phyloP scores from a whole-genome alignment of 2,113 vertebrate genomes.

The Myotis yumanensis region DNA sequence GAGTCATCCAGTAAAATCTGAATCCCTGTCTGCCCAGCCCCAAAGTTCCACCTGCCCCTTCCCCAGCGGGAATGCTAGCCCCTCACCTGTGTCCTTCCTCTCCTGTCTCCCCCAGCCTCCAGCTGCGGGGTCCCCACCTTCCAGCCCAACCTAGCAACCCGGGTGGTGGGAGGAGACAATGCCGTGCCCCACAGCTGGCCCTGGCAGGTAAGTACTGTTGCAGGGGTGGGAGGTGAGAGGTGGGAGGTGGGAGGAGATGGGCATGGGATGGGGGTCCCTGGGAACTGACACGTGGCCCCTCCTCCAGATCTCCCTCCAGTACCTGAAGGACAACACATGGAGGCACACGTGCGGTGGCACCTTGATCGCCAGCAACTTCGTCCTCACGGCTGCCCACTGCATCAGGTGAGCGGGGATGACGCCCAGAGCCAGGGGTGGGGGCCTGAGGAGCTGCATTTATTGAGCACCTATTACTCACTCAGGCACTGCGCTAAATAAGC shows the following conservation, averaged over 20 bases:
- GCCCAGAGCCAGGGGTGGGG: rapidly evolving
- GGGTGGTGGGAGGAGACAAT: slow-evolving; percentile 91
- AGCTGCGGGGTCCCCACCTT: slow-evolving; percentile 90
- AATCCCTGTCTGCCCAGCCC: neutral
- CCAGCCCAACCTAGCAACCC: slow-evolving; percentile 78
- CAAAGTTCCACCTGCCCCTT: neutral
- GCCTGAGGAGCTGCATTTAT: neutral
- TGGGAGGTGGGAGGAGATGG: rapidly evolving
- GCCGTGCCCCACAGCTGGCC: slow-evolving; percentile 93
- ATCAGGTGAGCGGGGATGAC: slow-evolving; percentile 83
- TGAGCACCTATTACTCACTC: neutral
- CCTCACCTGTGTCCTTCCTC: neutral
- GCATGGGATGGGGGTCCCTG: rapidly evolving
- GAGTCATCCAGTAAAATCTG: neutral
- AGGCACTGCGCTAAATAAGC: neutral
- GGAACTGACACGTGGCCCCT: neutral
- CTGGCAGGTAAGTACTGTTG: slow-evolving; percentile 89
- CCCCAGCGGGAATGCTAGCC: rapidly evolving
- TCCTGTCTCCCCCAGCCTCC: slow-evolving; percentile 81
- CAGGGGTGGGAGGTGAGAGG: rapidly evolving
- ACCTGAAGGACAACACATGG: slow-evolving; percentile 79
- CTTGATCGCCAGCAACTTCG: slow-evolving; percentile 86
- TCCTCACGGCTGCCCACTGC: slow-evolving; percentile 94
- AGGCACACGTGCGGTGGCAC: slow-evolving; percentile 91
- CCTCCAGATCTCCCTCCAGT: slow-evolving; percentile 92